Evolutionary conservation across 1,140 invertebrate species (phyloP).

Genomic region (Idris sp.): DNA sequence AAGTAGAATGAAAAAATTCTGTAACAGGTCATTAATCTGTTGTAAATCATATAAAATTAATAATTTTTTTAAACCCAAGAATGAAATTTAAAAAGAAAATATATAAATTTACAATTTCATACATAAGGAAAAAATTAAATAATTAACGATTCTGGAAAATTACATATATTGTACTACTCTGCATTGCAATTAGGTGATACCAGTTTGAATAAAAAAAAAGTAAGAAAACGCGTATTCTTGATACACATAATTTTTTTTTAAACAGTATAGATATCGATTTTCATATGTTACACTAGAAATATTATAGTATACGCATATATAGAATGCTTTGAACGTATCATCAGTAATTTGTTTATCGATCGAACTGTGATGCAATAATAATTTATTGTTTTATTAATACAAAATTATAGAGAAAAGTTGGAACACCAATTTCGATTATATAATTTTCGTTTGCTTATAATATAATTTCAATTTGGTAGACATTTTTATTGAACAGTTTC

Average conservation of each 20-base stretch:
- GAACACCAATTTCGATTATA: not conserved
- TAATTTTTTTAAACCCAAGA: too few relatives aligned
- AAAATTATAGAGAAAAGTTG: constrained; percentile 17
- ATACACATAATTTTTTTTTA: constrained; percentile 13
- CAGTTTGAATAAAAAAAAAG: not conserved
- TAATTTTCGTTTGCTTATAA: too few relatives aligned
- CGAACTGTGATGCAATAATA: constrained; percentile 30
- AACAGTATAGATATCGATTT: constrained; percentile 21
- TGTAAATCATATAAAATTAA: too few relatives aligned
- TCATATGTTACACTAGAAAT: constrained; percentile 18
- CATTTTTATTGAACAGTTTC: too few relatives aligned
- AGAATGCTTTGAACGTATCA: constrained; percentile 27
- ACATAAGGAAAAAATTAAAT: too few relatives aligned
- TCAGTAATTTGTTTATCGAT: constrained; percentile 36
- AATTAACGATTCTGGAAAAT: too few relatives aligned
- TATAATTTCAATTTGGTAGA: too few relatives aligned
- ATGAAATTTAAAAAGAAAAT: too few relatives aligned
- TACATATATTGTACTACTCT: not conserved
- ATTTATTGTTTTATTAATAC: constrained; percentile 22
- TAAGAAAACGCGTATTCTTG: constrained; percentile 1
- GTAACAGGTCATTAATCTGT: too few relatives aligned
- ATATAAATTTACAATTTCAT: too few relatives aligned
- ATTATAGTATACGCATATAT: constrained; percentile 21
- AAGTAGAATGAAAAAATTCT: too few relatives aligned
- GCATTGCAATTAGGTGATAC: constrained; percentile 7